Evolutionary conservation across 2,888 invertebrate genomes (phyloP), one percentile per base, ranked within the genome.

Genomic region (Stenodema calcarata): DNA sequence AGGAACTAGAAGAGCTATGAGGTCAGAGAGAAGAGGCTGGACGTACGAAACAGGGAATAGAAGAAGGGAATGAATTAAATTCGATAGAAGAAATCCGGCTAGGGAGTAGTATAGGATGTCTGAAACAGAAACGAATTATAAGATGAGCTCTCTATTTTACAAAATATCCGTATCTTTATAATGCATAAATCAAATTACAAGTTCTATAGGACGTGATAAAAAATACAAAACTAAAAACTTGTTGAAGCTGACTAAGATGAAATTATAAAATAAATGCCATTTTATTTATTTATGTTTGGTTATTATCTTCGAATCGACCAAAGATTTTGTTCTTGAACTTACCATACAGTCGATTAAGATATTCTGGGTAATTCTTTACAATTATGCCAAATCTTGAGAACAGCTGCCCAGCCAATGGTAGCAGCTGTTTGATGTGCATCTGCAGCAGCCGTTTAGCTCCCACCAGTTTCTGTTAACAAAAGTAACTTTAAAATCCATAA

Each of bases 11-110:
- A 92, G 89, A n/a, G 90, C 90, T 50, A 92, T 89, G 41, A 92
- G 89, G 81, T 90, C 89, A 2, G 90, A 90, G 42, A 92, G 90
- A 28, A 92, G 89, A 18, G 90, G 89, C 88, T 91, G 91, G 7
- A 92, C 90, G 87, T 90, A 90, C 6, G 89, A 85, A n/a, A 92
- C 91, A 0, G 93, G 92, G 88, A 93, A 91, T 86, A 94, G 90
- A 23, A 94, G 90, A 88, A 94, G 90, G 0, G 93, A 92, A 89
- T 93, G 93, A 11, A 94, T 89, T 28, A 94, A 91, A 90, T 93
- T 93, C 35, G 92, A 92, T 88, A 94, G 89, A 92, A 94, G 93
- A 9, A 93, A 92, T 0, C 94, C 94, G 6, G 93, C 92, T 12
- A 93, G 91, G 0, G 93, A 93, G 87, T 92, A 91, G 88, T 92